A percentile compares a stretch with the other conserved stretches of the same genome.
Conservation (phyloP, 2,113 vertebrate species). For the Rhinolophus sinicus region DNA sequence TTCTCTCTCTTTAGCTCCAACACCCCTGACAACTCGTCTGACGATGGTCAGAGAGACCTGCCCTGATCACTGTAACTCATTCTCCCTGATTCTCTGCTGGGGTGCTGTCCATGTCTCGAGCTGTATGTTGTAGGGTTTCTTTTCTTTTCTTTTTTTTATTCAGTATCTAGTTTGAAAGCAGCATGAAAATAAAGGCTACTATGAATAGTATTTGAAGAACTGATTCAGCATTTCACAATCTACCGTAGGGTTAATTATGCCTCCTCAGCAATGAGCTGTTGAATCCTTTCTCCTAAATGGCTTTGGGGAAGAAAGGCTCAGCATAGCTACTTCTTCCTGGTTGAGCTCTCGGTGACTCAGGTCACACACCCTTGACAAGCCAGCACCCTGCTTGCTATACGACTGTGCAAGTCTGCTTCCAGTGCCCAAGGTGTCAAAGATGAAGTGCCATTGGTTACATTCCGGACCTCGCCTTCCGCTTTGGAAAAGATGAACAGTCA, state of each 20-base stretch:
- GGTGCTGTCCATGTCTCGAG: rapidly evolving
- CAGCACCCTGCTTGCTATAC: neutral
- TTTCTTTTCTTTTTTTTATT: neutral
- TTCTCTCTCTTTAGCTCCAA: neutral
- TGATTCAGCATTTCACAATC: neutral
- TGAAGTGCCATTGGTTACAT: neutral
- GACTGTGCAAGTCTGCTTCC: neutral
- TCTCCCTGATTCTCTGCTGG: rapidly evolving
- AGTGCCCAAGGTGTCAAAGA: neutral
- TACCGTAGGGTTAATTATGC: neutral
- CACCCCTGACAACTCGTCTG: too few relatives aligned
- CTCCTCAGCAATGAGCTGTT: neutral
- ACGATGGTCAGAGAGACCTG: neutral
- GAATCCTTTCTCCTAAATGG: neutral
- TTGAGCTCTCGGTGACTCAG: neutral
- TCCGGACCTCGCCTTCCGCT: neutral
- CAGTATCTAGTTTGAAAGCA: neutral
- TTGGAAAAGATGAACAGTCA: neutral
- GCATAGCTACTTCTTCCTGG: rapidly evolving
- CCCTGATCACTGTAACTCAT: rapidly evolving
- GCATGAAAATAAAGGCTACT: neutral
- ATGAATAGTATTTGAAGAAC: neutral
- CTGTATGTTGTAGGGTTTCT: rapidly evolving
- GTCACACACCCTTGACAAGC: neutral
- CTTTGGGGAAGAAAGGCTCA: neutral